Conservation (phyloP, 1,140 invertebrate genomes). For the Drosophila kanapiae region DNA sequence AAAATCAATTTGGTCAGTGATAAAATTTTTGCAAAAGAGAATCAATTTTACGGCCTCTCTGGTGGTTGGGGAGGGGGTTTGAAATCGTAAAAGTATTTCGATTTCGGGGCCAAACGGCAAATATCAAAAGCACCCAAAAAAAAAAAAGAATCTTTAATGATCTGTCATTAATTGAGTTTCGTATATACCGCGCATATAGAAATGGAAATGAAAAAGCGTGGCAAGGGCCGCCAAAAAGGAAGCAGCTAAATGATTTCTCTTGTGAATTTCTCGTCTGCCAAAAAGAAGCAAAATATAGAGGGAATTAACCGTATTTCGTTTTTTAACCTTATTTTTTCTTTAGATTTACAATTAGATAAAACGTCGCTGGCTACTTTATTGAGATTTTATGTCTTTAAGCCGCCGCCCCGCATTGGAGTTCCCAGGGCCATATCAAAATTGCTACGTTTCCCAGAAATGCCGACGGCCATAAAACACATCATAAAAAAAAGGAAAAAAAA, state of each 20-base stretch:
- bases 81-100: conserved; percentile 73
- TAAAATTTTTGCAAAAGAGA: conserved; percentile 66
- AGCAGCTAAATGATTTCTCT: conserved; percentile 62
- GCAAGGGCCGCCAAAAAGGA: conserved; percentile 49
- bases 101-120: conserved; percentile 73
- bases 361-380: conserved; percentile 73
- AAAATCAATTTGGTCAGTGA: conserved; percentile 67
- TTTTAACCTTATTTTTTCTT: conserved; percentile 47
- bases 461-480: conserved; percentile 74
- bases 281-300: conserved; percentile 16
- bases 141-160: conserved; percentile 70
- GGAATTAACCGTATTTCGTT: conserved; percentile 44
- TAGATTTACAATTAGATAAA: conserved; percentile 83
- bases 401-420: conserved; percentile 44
- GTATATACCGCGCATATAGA: conserved; percentile 50
- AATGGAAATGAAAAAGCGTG: conserved; percentile 75
- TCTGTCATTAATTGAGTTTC: conserved; percentile 81
- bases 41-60: conserved; percentile 58
- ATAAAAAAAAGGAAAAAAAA: conserved; percentile 56
- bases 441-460: conserved; percentile 72
- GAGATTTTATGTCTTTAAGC: conserved; percentile 82
- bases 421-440: conserved; percentile 62
- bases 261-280: conserved; percentile 41
- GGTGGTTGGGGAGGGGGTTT: conserved; percentile 24
- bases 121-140: conserved; percentile 66